These are phyloP conservation scores for Spea multiplicata DNA, from an alignment of 2,113 vertebrate genomes.

Conservation along the genomic window DNA sequence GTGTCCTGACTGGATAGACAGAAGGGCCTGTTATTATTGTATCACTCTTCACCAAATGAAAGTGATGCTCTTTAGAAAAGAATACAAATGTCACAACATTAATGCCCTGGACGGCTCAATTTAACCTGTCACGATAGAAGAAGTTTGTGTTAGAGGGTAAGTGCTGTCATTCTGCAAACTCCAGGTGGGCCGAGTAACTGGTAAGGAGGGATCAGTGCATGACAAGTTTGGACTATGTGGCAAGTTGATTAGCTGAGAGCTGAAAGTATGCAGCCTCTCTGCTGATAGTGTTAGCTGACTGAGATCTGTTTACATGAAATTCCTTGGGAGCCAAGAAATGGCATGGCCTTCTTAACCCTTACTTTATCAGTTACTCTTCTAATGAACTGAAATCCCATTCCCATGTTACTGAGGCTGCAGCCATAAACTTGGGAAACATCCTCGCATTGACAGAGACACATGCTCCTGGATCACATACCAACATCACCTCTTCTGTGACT, in stretches of 20 bases:
- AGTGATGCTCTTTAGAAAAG: conserved; percentile 21
- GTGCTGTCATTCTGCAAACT: conserved; percentile 50
- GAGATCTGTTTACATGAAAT: conserved; percentile 39
- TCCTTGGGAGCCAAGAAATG: conserved; percentile 32
- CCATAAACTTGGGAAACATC: too few relatives aligned
- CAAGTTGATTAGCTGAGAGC: conserved; percentile 68
- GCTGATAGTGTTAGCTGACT: conserved; percentile 25
- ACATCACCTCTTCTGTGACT: too few relatives aligned
- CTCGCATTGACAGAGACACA: too few relatives aligned
- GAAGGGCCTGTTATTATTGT: conserved; percentile 42
- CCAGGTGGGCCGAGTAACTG: conserved; percentile 37
- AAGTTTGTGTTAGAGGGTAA: conserved; percentile 59
- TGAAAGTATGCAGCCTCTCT: conserved; percentile 65
- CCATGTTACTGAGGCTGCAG: too few relatives aligned
- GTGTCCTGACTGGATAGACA: conserved; percentile 37
- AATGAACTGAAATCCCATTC: not conserved
- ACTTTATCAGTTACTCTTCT: not conserved
- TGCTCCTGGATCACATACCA: too few relatives aligned
- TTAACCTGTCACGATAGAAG: conserved; percentile 51
- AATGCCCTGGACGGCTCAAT: conserved; percentile 51
- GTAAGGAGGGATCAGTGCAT: conserved; percentile 59
- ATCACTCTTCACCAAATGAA: conserved; percentile 19
- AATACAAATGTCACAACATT: conserved; percentile 29
- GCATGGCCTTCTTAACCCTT: conserved; percentile 28
- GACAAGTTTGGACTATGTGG: conserved; percentile 67